phyloP scores from a whole-genome alignment of 2,113 vertebrate genomes.

The Macaca fascicularis region DNA sequence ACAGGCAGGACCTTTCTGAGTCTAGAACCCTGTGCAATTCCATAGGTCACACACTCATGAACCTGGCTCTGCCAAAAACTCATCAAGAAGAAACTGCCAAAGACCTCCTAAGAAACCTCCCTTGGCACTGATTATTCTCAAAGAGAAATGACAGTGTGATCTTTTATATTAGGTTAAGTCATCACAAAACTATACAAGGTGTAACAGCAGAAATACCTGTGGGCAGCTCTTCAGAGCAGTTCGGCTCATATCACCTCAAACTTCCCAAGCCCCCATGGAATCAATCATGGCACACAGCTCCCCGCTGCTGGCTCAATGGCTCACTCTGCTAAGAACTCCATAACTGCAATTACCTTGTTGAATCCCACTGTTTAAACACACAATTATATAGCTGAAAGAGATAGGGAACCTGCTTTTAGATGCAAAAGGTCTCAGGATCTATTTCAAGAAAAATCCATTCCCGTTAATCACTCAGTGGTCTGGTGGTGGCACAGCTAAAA shows the following conservation, averaged over 20 bases:
- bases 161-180: conserved; percentile 11
- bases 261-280: background rate
- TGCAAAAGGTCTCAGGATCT: background rate
- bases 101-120: background rate
- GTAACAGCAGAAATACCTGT: background rate
- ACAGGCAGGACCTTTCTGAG: background rate
- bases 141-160: background rate
- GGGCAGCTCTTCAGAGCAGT: background rate
- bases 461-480: background rate
- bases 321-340: background rate
- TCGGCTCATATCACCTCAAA: background rate
- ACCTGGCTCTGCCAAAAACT: background rate
- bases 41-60: background rate
- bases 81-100: background rate
- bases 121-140: background rate
- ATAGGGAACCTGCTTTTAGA: background rate
- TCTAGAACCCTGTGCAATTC: background rate
- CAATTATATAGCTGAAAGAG: conserved; percentile 34
- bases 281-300: background rate
- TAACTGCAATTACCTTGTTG: background rate
- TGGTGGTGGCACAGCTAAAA: background rate
- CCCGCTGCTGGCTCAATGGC: background rate
- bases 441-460: conserved; percentile 49
- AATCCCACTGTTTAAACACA: conserved; percentile 29
- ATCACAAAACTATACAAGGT: background rate